These are phyloP conservation scores for Drosophila biarmipes DNA, from an alignment of 1,140 invertebrate species.

Conservation along the genomic window DNA sequence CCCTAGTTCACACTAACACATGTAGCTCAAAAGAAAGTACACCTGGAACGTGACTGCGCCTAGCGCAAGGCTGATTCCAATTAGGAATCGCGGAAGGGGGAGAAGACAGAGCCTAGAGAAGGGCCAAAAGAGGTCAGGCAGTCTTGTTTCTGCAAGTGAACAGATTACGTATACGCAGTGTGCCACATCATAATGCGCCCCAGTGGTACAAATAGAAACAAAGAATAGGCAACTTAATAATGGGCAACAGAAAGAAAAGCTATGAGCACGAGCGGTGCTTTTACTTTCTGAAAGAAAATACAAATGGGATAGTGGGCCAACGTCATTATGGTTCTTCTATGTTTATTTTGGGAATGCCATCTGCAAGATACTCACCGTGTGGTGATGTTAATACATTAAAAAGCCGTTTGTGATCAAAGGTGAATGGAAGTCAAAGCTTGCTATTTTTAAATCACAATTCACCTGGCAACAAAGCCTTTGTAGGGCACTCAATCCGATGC, in stretches of 20 bases:
- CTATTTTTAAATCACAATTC: conserved; percentile 4
- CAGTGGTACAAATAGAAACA: conserved; percentile 21
- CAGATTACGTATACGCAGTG: conserved; percentile 50
- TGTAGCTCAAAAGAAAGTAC: conserved; percentile 1
- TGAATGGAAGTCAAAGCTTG: neutral
- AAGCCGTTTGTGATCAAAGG: neutral
- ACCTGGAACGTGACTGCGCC: conserved; percentile 9
- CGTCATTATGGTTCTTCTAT: neutral
- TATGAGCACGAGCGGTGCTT: neutral
- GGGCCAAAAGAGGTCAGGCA: conserved; percentile 34
- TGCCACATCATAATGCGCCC: neutral
- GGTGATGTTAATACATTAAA: too few relatives aligned
- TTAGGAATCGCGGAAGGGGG: conserved; percentile 3
- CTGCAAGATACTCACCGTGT: neutral
- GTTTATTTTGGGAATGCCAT: neutral
- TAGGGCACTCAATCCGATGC: conserved; percentile 7
- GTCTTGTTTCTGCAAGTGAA: conserved; percentile 21
- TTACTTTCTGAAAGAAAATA: neutral
- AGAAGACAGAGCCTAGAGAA: neutral
- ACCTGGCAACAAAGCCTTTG: conserved; percentile 3
- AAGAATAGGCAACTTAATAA: neutral
- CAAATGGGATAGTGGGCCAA: neutral
- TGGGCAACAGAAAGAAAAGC: neutral
- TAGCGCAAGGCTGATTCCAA: neutral
- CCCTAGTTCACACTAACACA: neutral